Base-by-base conservation (phyloP, 2,888 invertebrate species). In the Watsonalla binaria region DNA sequence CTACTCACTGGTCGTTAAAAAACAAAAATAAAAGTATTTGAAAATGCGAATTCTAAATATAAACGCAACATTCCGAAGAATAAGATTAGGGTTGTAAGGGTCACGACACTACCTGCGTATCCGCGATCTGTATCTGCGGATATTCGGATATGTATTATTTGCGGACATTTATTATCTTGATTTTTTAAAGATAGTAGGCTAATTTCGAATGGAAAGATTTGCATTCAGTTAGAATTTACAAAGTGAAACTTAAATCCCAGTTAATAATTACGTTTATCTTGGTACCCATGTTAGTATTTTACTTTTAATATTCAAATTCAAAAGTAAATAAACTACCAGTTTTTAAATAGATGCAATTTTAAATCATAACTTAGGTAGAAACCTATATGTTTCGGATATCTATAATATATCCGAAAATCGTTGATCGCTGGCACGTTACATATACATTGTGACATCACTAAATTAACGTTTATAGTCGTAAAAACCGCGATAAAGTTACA, bases 21-120 rank as follows among this genome's bases (percentile, higher is more conserved):
- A 55, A 65, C 62, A 66, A 65, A 65, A 68, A 68, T 69, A 69
- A 71, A 70, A 61, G 51, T 56, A 61, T 61, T 60, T 58, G 61
- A 75, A 73, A 74, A 76, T 72, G 73, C 70, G 72, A 77, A 76
- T 68, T 76, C 71, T 74, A 68, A 76, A 74, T 74, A 65, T 72
- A 69, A 70, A 74, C 66, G 53, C 63, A 60, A 68, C 68, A 63
- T 68, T 63, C 74, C 73, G 72, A 74, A 72, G 70, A 70, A 70
- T 57, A 70, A 72, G 58, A 69, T 54, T 70, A 64, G 65, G 51
- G 70, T 72, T 70, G 75, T 77, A n/a, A 37, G 39, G 49, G 15
- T 39, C 9, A 15, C 5, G 37, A 11, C 47, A 53, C 45, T 9
- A 33, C 39, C 45, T 24, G 52, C 6, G 35, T 42, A 48, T 47